phyloP scores from a whole-genome alignment of 2,888 invertebrate species.

The Trichopoda pennipes region DNA sequence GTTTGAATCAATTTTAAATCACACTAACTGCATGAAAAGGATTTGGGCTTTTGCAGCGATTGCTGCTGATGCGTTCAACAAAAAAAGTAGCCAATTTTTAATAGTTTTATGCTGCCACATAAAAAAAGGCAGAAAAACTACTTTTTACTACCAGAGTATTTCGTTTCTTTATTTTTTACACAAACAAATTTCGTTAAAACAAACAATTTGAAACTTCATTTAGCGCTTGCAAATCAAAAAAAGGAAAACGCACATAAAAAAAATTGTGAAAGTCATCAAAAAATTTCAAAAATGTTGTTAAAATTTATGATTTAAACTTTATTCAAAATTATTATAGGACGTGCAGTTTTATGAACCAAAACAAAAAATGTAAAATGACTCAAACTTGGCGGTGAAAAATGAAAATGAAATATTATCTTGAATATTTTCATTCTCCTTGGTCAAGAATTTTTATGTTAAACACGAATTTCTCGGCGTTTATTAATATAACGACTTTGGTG shows the following conservation, averaged over 20 bases:
- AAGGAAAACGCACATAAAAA: neutral
- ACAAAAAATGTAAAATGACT: neutral
- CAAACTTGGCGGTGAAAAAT: too few relatives aligned
- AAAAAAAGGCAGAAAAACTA: constrained; percentile 5
- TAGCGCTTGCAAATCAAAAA: constrained; percentile 2
- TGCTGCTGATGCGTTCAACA: neutral
- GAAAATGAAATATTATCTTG: too few relatives aligned
- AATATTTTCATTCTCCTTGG: too few relatives aligned
- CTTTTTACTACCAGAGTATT: neutral
- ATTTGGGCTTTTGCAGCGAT: neutral
- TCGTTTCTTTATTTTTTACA: constrained; percentile 7
- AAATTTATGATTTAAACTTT: constrained; percentile 64
- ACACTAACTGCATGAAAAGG: constrained; percentile 2
- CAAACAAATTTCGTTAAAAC: constrained; percentile 11
- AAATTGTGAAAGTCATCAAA: constrained; percentile 23
- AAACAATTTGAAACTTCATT: constrained; percentile 43
- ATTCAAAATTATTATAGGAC: neutral
- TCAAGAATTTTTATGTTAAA: too few relatives aligned
- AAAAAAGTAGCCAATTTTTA: constrained; percentile 6
- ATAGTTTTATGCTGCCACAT: neutral
- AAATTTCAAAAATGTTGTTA: constrained; percentile 60
- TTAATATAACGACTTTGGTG: too few relatives aligned
- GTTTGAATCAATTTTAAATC: constrained; percentile 41
- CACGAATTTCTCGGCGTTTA: too few relatives aligned
- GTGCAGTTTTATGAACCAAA: neutral